A percentile compares a stretch with the other conserved stretches of the same genome.
These are phyloP conservation scores for Drosophila equinoxialis DNA, from an alignment of 1,140 invertebrate species.

Conservation along the genomic window DNA sequence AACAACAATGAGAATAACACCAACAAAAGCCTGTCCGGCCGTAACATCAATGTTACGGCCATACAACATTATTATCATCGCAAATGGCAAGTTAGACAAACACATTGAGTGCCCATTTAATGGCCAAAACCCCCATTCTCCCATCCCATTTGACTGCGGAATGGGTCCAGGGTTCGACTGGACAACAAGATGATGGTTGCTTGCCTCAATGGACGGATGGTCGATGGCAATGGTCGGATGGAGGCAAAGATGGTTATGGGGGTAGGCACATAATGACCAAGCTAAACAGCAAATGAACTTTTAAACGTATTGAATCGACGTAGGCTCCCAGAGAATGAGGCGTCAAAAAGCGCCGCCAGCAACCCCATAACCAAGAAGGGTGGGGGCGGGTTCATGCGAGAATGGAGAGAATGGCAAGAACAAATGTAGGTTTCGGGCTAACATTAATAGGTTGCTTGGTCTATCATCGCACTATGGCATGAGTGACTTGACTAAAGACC, in stretches of 20 bases:
- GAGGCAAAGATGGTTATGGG: conserved; percentile 53
- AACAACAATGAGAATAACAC: conserved; percentile 26
- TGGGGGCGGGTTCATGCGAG: background rate
- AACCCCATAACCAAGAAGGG: background rate
- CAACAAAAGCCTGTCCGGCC: conserved; percentile 50
- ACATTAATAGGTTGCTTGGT: conserved; percentile 16
- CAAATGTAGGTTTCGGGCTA: background rate
- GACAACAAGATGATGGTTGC: background rate
- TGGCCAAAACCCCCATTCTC: conserved; percentile 36
- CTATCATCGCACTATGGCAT: background rate
- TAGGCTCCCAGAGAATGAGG: conserved; percentile 40
- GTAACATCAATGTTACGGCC: conserved; percentile 74
- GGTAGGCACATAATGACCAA: conserved; percentile 74
- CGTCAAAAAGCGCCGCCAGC: conserved; percentile 49
- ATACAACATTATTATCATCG: conserved; percentile 81
- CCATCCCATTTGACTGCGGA: conserved; percentile 18
- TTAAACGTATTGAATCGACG: conserved; percentile 79
- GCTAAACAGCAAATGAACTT: conserved; percentile 80
- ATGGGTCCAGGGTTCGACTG: conserved; percentile 10
- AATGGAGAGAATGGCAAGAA: background rate
- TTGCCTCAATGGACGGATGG: background rate
- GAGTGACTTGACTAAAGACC: conserved; percentile 13
- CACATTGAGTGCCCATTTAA: conserved; percentile 81
- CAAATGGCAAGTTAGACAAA: conserved; percentile 81
- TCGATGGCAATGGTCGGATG: background rate